Conservation (phyloP, 2,113 vertebrate genomes). For the Marmota monax region DNA sequence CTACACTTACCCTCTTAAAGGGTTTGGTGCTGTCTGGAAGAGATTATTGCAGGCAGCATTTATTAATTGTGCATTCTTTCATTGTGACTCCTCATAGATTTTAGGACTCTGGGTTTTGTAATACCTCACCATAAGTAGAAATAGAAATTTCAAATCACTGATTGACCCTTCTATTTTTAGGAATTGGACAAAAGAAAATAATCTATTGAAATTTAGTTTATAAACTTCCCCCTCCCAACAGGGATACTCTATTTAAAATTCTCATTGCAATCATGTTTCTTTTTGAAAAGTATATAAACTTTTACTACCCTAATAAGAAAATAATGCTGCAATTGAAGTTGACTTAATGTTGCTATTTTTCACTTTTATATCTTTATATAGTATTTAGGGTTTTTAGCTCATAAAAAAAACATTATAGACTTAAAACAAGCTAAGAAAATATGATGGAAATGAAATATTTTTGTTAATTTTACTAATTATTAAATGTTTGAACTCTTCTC, state of each 20-base stretch:
- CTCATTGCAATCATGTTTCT: neutral
- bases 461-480: neutral
- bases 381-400: constrained; percentile 27
- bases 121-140: constrained; percentile 71
- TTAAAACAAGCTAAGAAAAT: constrained; percentile 32
- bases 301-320: constrained; percentile 36
- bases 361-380: neutral
- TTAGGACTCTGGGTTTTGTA: constrained; percentile 72
- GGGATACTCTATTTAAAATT: constrained; percentile 1
- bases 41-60: constrained; percentile 80
- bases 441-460: constrained; percentile 18
- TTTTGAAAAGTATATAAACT: neutral
- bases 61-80: constrained; percentile 81
- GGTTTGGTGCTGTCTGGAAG: constrained; percentile 78
- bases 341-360: constrained; percentile 33
- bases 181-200: constrained; percentile 18
- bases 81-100: constrained; percentile 63
- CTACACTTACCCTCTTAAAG: constrained; percentile 73
- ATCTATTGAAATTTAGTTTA: constrained; percentile 26
- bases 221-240: neutral
- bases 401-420: neutral
- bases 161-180: constrained; percentile 66
- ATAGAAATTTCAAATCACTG: neutral
- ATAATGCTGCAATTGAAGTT: neutral
- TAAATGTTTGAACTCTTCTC: neutral